Base-by-base conservation (phyloP, 2,888 invertebrate genomes). In the Ophion costatus region DNA sequence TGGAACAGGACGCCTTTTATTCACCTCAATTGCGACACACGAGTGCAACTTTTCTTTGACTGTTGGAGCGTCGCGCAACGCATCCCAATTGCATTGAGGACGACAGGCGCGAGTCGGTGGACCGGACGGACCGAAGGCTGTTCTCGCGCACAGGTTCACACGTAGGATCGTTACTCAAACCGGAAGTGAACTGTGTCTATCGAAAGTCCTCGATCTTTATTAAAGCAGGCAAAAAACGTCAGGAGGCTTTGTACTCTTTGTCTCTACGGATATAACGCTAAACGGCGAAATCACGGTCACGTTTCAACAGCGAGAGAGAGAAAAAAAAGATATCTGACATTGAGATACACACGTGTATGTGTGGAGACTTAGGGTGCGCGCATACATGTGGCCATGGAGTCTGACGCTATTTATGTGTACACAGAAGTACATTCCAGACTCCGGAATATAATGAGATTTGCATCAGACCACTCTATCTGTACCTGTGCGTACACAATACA, bases 161-260 rank as follows among this genome's bases (percentile, higher is more conserved):
- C 20, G 17, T n/a, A 33, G 9, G 29, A 22, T 29, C 29, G 33
- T 45, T 59, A 77, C n/a, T 56, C 29, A 20, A 79, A 80, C 85
- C 82, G 85, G 85, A 85, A 85, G 76, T 82, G 51, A 51, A 14
- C 51, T 63, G 45, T 33, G 24, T 17, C n/a, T 80, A 59, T 67
- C 59, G 42, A 45, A 51, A 84, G 84, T 84, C 84, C 84, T 84
- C 82, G 84, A 76, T 79, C 66, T 74, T 79, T 82, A 78, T 77
- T 79, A 51, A 63, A 63, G n/a, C 29, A 71, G 42, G 61, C 66
- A 24, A 29, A 29, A 67, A 38, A 9, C 51, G 33, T 42, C 45
- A 67, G 67, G 76, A 59, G 70, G 56, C 76, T 85, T 80, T 82
- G 82, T 82, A 67, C 70, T 78, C 82, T 82, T 84, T 85, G 85